Evolutionary conservation across 2,888 invertebrate genomes (phyloP), one percentile per base, ranked within the genome.

Genomic region (Apotomis capreana): DNA sequence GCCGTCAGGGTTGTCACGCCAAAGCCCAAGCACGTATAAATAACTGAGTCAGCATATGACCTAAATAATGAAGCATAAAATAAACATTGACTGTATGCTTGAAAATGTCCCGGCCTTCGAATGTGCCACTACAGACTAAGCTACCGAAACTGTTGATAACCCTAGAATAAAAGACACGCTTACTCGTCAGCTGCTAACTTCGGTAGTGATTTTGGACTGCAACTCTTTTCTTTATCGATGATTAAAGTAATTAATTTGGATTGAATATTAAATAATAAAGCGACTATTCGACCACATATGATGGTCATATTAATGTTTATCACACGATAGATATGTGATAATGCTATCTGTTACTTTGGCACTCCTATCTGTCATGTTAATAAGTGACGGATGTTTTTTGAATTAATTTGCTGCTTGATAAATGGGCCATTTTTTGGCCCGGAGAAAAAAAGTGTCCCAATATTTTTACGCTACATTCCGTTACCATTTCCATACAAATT

Each of bases 11-110:
- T 69, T 68, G 74, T 68, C 69, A 73, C 70, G 70, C 68, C 68
- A 68, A 73, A 73, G 73, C 71, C 69, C 54, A 13, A 37, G 52
- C 73, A 68, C 76, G 74, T 78, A 80, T 79, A 81, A 80, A 78
- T 81, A 83, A 79, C 80, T 62, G 74, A 81, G 80, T 81, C 81
- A 81, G 80, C 81, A 74, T 79, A 81, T 82, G 82, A 81, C 84
- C 83, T 84, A 80, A 82, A 86, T 86, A 87, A 87, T 84, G 84
- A 81, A 76, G 76, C 80, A 84, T 85, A 82, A 84, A 85, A 84
- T 82, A 80, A 81, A 81, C 82, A 81, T 80, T 76, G 78, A 68
- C 76, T 72, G 67, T 67, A 55, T 67, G 67, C 60, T 54, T 60
- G 70, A 61, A 61, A 54, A 67, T 46, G 51, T 61, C 71, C 71